Conservation (phyloP, 2,888 invertebrate species). For the Drosophila buzzatii region DNA sequence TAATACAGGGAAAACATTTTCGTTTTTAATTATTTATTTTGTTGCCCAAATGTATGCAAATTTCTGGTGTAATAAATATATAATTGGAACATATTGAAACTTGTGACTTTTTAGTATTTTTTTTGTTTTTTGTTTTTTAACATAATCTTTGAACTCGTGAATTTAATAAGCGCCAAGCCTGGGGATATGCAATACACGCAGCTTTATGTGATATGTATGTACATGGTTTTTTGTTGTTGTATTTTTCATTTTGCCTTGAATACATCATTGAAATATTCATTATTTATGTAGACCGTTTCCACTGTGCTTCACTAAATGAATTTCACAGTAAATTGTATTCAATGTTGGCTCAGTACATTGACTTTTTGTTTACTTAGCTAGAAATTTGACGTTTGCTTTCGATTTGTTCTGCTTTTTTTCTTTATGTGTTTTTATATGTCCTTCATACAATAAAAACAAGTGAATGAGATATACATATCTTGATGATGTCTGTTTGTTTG, state of each 20-base stretch:
- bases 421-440: conserved; percentile 23
- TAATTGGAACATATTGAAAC: conserved; percentile 1
- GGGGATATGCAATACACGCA: neutral
- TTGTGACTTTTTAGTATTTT: neutral
- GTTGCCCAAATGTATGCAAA: neutral
- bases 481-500: conserved; percentile 31
- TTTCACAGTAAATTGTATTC: conserved; percentile 28
- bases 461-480: conserved; percentile 24
- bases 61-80: neutral
- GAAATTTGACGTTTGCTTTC: conserved; percentile 35
- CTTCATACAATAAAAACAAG: conserved; percentile 21
- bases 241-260: neutral
- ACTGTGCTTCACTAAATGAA: conserved; percentile 28
- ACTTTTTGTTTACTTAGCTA: conserved; percentile 43
- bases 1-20: neutral
- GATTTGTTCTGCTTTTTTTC: neutral
- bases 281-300: conserved; percentile 22
- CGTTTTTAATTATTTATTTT: neutral
- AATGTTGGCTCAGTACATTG: conserved; percentile 44
- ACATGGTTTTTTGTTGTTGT: neutral
- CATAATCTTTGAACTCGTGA: conserved; percentile 2
- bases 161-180: conserved; percentile 6
- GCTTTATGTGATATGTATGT: neutral
- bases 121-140: neutral
- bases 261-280: conserved; percentile 17